phyloP scores from a whole-genome alignment of 2,797 vertebrate genomes.

The Buceros bicornis region DNA sequence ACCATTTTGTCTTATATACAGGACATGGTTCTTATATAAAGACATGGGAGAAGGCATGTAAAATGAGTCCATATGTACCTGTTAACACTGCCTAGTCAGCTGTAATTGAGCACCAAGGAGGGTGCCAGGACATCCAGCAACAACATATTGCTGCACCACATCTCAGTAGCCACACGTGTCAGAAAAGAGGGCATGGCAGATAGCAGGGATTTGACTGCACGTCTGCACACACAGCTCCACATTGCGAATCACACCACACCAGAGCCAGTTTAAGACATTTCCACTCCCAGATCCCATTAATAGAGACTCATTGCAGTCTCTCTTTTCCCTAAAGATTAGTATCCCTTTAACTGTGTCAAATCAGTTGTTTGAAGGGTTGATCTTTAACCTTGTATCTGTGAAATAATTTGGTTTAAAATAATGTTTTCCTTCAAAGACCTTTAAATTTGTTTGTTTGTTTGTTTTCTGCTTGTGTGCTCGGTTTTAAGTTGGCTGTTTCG shows the following conservation, averaged over 20 bases:
- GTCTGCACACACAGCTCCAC: neutral
- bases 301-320: neutral
- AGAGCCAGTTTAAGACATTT: neutral
- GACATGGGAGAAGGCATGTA: neutral
- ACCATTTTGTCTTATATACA: rapidly evolving
- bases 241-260: neutral
- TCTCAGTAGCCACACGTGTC: neutral
- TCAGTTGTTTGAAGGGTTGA: neutral
- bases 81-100: neutral
- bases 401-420: neutral
- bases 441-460: neutral
- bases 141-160: neutral
- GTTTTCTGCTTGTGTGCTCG: neutral
- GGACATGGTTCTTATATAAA: neutral
- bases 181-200: neutral
- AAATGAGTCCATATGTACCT: neutral
- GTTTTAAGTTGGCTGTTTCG: neutral
- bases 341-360: neutral
- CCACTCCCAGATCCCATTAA: neutral
- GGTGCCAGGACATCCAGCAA: rapidly evolving
- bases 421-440: neutral
- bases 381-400: neutral
- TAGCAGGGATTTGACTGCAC: neutral
- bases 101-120: rapidly evolving
- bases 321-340: neutral